Percentiles rank a stretch among this genome's conserved stretches.
Conservation (phyloP, 2,797 vertebrate species). For the Paedocypris micromegethes region DNA sequence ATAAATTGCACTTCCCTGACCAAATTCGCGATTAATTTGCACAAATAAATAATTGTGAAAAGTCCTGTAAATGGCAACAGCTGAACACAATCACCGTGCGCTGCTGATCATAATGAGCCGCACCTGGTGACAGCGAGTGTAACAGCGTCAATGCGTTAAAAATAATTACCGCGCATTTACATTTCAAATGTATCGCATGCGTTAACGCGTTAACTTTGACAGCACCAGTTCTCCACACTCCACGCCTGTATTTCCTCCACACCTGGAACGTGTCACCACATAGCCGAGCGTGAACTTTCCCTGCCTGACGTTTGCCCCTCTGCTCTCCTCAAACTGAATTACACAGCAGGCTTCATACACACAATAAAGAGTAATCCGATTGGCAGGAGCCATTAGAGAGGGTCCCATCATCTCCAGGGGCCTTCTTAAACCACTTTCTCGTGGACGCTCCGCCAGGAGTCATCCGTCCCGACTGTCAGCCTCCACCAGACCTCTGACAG, state of each 20-base stretch:
- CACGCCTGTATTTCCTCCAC: conserved; percentile 28
- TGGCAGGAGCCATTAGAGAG: conserved; percentile 63
- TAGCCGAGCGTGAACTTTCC: conserved; percentile 70
- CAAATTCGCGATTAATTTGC: too few species aligned
- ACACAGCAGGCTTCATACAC: conserved; percentile 65
- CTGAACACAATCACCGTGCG: too few species aligned
- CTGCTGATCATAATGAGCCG: too few species aligned
- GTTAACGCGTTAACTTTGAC: too few species aligned
- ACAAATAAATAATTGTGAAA: too few species aligned
- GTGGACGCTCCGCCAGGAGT: conserved; percentile 54
- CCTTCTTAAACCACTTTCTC: conserved; percentile 67
- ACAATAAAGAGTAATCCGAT: conserved; percentile 75
- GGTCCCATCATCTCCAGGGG: conserved; percentile 62
- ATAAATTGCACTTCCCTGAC: too few species aligned
- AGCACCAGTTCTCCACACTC: conserved; percentile 28
- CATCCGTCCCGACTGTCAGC: conserved; percentile 60
- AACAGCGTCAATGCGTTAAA: too few species aligned
- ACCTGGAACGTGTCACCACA: conserved; percentile 60
- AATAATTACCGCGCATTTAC: too few species aligned
- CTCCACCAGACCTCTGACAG: conserved; percentile 46
- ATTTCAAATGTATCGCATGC: too few species aligned
- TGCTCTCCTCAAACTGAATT: conserved; percentile 74
- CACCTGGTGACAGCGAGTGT: too few species aligned
- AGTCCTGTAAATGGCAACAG: too few species aligned
- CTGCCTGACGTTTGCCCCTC: conserved; percentile 61